Evolutionary conservation across 2,113 vertebrate genomes (phyloP), one percentile per base, ranked within the genome.

Genomic region (Notechis scutatus): DNA sequence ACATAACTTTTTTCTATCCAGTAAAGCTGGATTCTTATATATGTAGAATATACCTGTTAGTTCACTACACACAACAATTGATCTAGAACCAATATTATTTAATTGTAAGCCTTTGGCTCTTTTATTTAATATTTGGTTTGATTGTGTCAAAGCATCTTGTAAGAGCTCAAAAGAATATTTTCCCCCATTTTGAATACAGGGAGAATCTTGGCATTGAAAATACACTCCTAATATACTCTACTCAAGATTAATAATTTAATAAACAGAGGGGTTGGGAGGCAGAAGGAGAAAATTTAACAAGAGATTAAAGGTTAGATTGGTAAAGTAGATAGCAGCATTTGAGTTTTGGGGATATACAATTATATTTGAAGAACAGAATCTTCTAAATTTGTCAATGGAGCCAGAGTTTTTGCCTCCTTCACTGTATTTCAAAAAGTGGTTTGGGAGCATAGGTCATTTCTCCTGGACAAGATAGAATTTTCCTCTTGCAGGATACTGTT

Each of bases 141-240:
- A 45, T 26, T 86, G 12, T 23, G 11, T 24, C 93, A 92, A 94
- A 90, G 15, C 0, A 94, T 20, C 47, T 11, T 34, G 1, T 45
- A 45, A 42, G 59, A 29, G 18, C 57, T 85, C n/a, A 92, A 87
- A 95, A 64, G 47, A 4, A 94, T n/a, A 1, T 91, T 94, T 81
- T 1, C 8, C 8, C 47, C 55, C 90, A 42, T 90, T 95, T 85
- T 90, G 23, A 23, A 45, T 42, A 8, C 2, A 59, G 88, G 23
- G 10, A 15, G 11, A 89, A 89, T 42, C 11, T 56, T 59, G 57
- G 39, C 55, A 56, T 56, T 56, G 3, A 56, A 57, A 89, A 89
- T 34, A 42, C 8, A 69, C 52, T 69, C 29, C 45, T 12, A n/a
- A 90, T 90, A 54, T 42, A 34, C 10, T 69, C 18, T 74, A 50